Percentiles rank a stretch among this genome's conserved stretches.
These are phyloP conservation scores for Erpornis zantholeuca DNA, from an alignment of 2,113 vertebrate genomes.

Conservation along the genomic window DNA sequence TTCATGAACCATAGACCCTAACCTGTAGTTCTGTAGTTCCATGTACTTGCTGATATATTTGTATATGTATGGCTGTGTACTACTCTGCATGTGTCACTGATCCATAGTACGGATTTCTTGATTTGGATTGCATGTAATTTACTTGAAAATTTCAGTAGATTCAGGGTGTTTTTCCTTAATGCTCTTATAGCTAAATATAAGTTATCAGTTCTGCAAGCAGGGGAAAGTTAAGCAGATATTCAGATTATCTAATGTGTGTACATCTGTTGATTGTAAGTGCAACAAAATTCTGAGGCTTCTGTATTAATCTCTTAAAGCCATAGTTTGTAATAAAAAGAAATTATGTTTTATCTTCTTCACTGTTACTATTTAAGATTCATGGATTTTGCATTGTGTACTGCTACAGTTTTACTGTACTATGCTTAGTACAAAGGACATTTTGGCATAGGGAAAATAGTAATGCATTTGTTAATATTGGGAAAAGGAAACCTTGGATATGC, in stretches of 20 bases:
- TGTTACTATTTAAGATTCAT: neutral
- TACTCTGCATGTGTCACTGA: neutral
- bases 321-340: neutral
- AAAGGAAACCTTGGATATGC: neutral
- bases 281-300: neutral
- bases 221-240: neutral
- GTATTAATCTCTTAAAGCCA: neutral
- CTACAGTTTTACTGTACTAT: neutral
- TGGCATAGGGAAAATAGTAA: neutral
- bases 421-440: neutral
- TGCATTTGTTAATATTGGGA: neutral
- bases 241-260: neutral
- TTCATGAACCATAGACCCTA: neutral
- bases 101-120: neutral
- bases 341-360: neutral
- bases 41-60: rapidly evolving
- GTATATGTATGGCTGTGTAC: neutral
- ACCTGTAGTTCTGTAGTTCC: neutral
- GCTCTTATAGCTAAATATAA: neutral
- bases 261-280: neutral
- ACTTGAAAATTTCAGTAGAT: neutral
- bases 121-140: neutral
- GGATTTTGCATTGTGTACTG: neutral
- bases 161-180: neutral
- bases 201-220: neutral